These are phyloP conservation scores for Drosophila macrospina DNA, from an alignment of 2,888 invertebrate species.

Conservation along the genomic window DNA sequence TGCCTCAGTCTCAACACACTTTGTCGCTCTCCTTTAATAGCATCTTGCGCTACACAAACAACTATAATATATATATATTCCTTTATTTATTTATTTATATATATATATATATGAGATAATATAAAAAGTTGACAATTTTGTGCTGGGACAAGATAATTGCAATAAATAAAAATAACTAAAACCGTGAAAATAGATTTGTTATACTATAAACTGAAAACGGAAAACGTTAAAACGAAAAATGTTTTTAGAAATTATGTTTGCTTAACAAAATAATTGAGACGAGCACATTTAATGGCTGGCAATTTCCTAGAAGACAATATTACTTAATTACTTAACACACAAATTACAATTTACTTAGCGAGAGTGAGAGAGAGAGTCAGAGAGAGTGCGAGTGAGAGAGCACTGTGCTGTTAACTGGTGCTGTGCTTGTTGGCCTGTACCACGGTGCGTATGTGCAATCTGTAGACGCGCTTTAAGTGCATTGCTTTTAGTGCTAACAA, in stretches of 20 bases:
- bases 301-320: slow-evolving; percentile 46
- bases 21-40: slow-evolving; percentile 51
- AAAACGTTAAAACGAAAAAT: slow-evolving; percentile 36
- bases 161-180: slow-evolving; percentile 34
- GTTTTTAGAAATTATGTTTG: slow-evolving; percentile 18
- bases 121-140: slow-evolving; percentile 61
- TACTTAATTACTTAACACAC: slow-evolving; percentile 48
- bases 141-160: slow-evolving; percentile 78
- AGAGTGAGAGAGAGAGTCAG: neutral
- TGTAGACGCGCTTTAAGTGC: slow-evolving; percentile 57
- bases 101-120: slow-evolving; percentile 34
- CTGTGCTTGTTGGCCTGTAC: neutral
- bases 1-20: slow-evolving; percentile 18
- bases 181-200: slow-evolving; percentile 23
- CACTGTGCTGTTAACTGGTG: slow-evolving; percentile 14
- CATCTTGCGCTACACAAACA: slow-evolving; percentile 51
- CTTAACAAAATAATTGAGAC: slow-evolving; percentile 24
- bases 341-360: slow-evolving; percentile 50
- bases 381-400: neutral
- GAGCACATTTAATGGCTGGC: slow-evolving; percentile 55
- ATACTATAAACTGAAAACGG: slow-evolving; percentile 9
- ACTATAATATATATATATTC: slow-evolving; percentile 29
- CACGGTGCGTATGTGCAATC: slow-evolving; percentile 69
- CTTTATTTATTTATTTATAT: slow-evolving; percentile 4
- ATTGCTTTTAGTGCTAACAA: slow-evolving; percentile 69